These are phyloP conservation scores for Amphiprion clarkii DNA, from an alignment of 2,797 vertebrate genomes.

Conservation along the genomic window DNA sequence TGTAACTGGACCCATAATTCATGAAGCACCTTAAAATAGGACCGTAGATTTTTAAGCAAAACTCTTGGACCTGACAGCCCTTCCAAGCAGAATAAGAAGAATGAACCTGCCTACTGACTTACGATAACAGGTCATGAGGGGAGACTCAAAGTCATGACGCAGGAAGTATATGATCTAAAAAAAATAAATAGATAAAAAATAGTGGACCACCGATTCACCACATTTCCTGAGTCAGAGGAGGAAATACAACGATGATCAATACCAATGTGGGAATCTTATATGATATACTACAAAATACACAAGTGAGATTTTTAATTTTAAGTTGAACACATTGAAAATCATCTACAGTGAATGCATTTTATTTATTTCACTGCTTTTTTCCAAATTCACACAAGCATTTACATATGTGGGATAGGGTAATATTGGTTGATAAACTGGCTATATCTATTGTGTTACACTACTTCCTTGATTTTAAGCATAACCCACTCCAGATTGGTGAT, in stretches of 20 bases:
- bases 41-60: constrained; percentile 21
- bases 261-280: neutral
- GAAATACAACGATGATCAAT: neutral
- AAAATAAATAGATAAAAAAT: neutral
- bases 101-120: constrained; percentile 14
- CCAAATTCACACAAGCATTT: too few species aligned
- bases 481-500: neutral
- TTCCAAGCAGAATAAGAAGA: constrained; percentile 12
- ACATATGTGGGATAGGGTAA: too few species aligned
- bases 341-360: neutral
- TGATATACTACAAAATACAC: neutral
- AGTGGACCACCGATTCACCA: constrained; percentile 2
- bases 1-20: constrained; percentile 68
- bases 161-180: neutral
- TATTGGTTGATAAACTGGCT: too few species aligned
- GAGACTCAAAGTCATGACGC: constrained; percentile 12
- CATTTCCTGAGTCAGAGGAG: constrained; percentile 1
- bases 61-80: constrained; percentile 18
- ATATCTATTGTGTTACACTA: neutral
- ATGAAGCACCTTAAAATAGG: constrained; percentile 75
- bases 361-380: too few species aligned
- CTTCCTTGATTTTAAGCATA: neutral
- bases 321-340: neutral
- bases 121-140: constrained; percentile 14
- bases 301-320: neutral